Evolutionary conservation across 2,797 vertebrate genomes (phyloP), one percentile per base, ranked within the genome.

Genomic region (Molossus alvarezi): DNA sequence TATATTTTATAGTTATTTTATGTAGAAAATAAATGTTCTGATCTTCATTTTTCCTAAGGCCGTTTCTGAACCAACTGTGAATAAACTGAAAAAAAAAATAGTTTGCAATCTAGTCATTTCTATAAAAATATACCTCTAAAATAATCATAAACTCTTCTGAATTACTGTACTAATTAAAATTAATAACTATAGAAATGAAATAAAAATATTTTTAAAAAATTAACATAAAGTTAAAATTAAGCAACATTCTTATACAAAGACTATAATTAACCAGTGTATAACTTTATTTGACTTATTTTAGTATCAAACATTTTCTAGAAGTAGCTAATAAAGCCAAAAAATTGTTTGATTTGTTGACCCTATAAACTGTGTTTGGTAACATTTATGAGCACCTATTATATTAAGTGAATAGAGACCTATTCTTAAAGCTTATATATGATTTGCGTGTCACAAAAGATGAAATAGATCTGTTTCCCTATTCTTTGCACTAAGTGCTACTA

Each of bases 1-100:
- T 91, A 64, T 83, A 53, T 37, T 75, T 90, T 62, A 69, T 23
- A 53, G 3, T 67, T 41, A 57, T 72, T 95, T 90, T 58, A 73
- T 71, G 65, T 71, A 64, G 14, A 6, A 69, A 90, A 76, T 71
- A 51, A 1, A 25, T 80, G 72, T 88, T 88, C 2, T 72, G 8
- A 23, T 79, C 11, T 95, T 96, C 1, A 48, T 6, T 91, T 23
- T 88, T 62, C 33, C 3, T 64, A 81, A 81, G 20, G 0, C 8
- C 94, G 7, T 8, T 67, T 64, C 51, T n/a, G 14, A 92, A 77
- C 33, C 2, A 27, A 81, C 14, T 69, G 7, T 58, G 10, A 88
- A 37, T 55, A 62, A 81, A 81, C 0, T 65, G 9, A 33, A 72
- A 71, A 48, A 48, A 13, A 83, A 8, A 58, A 12, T 55, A 41